Percentiles rank a stretch among this genome's conserved stretches.
Evolutionary conservation across 1,140 invertebrate genomes (phyloP).

Genomic region (Aphis craccivora): DNA sequence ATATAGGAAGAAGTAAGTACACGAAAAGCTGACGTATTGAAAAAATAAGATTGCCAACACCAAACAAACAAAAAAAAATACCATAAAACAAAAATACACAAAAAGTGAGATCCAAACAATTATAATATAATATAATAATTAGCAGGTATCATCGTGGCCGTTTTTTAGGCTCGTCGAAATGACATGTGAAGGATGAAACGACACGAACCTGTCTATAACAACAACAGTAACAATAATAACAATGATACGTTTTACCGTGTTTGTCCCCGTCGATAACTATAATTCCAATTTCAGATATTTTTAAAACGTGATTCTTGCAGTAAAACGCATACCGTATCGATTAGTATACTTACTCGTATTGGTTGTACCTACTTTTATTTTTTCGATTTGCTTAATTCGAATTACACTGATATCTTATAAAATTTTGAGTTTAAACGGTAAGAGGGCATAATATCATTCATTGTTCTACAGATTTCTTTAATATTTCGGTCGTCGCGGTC

Average conservation of each 20-base stretch:
- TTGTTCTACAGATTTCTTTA: not conserved
- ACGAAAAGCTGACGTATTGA: conserved; percentile 16
- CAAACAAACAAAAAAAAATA: not conserved
- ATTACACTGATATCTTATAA: not conserved
- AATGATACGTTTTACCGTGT: not conserved
- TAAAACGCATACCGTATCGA: not conserved
- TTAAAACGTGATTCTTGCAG: not conserved
- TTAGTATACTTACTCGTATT: not conserved
- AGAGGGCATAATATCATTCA: not conserved
- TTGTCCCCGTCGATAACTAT: not conserved
- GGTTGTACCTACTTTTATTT: not conserved
- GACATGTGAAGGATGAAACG: not conserved
- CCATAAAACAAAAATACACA: not conserved
- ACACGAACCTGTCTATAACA: not conserved
- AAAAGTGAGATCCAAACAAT: conserved; percentile 52
- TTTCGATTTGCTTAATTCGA: not conserved
- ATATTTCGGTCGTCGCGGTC: not conserved
- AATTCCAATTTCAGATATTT: not conserved
- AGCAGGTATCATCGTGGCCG: not conserved
- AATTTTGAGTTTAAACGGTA: not conserved
- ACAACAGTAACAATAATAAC: not conserved
- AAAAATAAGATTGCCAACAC: conserved; percentile 17
- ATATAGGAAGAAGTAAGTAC: conserved; percentile 57
- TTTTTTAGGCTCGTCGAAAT: not conserved
- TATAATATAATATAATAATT: conserved; percentile 29